Base-by-base conservation (phyloP, 1,140 invertebrate species). In the Acromyrmex charruanus region DNA sequence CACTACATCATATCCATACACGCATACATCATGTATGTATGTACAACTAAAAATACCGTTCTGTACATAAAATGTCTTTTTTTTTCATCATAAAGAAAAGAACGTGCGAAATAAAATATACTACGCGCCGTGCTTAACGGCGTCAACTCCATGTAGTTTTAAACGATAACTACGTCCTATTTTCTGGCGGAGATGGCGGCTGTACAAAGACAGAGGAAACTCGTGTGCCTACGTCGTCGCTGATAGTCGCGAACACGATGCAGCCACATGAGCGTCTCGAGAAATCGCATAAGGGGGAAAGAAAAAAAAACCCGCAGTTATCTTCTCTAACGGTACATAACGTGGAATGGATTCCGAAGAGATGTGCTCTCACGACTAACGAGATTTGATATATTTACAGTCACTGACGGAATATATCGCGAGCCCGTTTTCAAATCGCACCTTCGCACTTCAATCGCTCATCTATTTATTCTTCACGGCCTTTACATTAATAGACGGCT, bases 271-370 rank as follows among this genome's bases (percentile, higher is more conserved):
- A 51, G 55, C 53, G 31, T 82, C 31, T 61, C 7, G 72, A 72
- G 74, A 21, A 87, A 74, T 68, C 84, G 61, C 39, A 69, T 66
- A 82, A 65, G 14, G 55, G 72, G 58, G 18, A 77, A 28, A 28
- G 35, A 51, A 89, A 74, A 51, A 61, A 51, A 80, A 77, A 59
- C 21, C 21, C 59, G 82, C 69, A 31, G 18, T 55, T 87, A 86
- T 82, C 77, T 49, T 75, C 28, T 86, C 66, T 90, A 90, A 72
- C 71, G 39, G 77, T 82, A 88, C 66, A 75, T 63, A 84, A 88
- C 10, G 77, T 90, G 89, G 89, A 90, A 90, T 90, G 89, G 77
- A 90, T 90, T 58, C 31, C 71, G 86, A 87, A 90, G 77, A 86
- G 82, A 86, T 58, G 75, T 88, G 69, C 66, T 81, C 58, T 87